Conservation (phyloP, 2,797 vertebrate species). For the Leptodactylus fallax region DNA sequence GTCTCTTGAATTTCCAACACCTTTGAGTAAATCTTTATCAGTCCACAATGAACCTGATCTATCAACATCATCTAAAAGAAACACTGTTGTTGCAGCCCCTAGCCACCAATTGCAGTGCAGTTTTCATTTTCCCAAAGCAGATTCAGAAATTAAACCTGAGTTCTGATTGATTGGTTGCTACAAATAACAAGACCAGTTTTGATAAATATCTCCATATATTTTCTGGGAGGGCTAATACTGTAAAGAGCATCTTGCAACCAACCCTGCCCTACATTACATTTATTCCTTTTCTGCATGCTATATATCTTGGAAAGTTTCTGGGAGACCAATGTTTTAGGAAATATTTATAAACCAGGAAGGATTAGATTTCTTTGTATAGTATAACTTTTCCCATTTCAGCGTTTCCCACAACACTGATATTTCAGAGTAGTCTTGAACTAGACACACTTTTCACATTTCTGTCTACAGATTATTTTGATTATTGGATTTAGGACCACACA, state of each 20-base stretch:
- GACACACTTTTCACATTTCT: conserved; percentile 34
- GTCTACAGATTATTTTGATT: conserved; percentile 37
- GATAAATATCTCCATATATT: not conserved
- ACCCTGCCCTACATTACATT: not conserved
- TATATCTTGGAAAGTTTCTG: not conserved
- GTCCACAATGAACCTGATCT: no score
- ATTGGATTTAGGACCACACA: conserved; percentile 29
- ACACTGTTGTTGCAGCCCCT: not conserved
- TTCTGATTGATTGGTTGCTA: not conserved
- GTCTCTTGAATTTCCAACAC: no score
- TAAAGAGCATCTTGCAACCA: not conserved
- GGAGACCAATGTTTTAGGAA: conserved; percentile 19
- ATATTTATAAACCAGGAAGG: conserved; percentile 18
- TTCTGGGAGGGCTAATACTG: not conserved
- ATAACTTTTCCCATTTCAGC: conserved; percentile 22
- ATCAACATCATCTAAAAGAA: not conserved
- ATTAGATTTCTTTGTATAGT: conserved; percentile 23
- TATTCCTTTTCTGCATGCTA: not conserved
- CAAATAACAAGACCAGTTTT: not conserved
- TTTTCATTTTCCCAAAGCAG: not conserved
- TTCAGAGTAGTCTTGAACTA: conserved; percentile 31
- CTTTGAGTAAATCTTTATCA: no score
- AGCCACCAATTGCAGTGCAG: not conserved
- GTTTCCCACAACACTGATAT: conserved; percentile 26
- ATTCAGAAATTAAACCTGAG: not conserved